Conservation (phyloP, 2,797 vertebrate genomes). For the Schizopygopsis malacanthus region DNA sequence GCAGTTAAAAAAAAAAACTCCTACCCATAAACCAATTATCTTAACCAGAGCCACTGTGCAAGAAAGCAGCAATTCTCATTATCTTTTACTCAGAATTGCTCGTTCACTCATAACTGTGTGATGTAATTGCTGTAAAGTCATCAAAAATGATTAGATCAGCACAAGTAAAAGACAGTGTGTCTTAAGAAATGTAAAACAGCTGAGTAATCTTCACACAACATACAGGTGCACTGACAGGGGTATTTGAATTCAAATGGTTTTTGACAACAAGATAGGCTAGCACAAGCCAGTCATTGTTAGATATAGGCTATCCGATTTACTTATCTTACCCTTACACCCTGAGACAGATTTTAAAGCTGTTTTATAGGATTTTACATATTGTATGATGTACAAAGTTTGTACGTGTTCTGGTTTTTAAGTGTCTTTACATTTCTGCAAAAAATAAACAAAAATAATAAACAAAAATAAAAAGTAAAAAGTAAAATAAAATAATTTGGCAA, state of each 20-base stretch:
- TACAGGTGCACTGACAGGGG: not conserved
- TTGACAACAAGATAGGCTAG: not conserved
- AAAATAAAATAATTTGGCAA: not conserved
- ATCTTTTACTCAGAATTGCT: not conserved
- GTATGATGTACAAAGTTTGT: not conserved
- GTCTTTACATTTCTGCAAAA: not conserved
- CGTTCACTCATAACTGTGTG: not conserved
- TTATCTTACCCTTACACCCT: not conserved
- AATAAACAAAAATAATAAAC: not conserved
- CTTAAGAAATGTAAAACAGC: conserved; percentile 5
- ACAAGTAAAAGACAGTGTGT: not conserved
- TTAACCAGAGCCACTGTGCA: not conserved
- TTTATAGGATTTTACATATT: not conserved
- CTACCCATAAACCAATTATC: not conserved
- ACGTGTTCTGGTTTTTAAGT: not conserved
- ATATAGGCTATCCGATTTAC: not conserved
- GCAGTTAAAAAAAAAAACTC: not conserved
- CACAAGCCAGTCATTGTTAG: not conserved
- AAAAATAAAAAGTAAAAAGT: no score
- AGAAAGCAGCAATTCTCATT: not conserved
- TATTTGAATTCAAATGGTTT: not conserved
- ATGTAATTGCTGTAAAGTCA: conserved; percentile 13
- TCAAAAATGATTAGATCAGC: conserved; percentile 18
- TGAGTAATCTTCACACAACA: conserved; percentile 5
- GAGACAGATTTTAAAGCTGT: not conserved